These are phyloP conservation scores for Philotrypesis tridentata DNA, from an alignment of 1,140 invertebrate species.

Conservation along the genomic window DNA sequence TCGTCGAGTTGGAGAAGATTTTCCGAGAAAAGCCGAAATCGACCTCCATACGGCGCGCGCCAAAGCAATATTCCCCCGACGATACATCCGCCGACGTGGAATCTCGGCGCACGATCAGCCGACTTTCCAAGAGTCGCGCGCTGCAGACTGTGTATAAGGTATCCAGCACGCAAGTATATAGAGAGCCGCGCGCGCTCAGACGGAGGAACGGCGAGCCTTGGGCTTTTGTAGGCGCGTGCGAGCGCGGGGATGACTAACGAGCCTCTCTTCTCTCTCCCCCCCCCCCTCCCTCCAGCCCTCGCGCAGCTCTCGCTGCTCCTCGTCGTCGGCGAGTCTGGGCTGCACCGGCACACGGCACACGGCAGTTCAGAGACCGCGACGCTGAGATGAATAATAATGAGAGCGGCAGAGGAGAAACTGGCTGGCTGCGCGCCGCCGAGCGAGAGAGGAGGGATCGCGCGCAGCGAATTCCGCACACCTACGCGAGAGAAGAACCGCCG, in stretches of 20 bases:
- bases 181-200: neutral
- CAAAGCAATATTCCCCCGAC: neutral
- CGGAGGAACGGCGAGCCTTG: slow-evolving; percentile 13
- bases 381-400: slow-evolving; percentile 67
- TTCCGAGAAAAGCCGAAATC: slow-evolving; percentile 14
- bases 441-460: neutral
- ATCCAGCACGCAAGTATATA: slow-evolving; percentile 4
- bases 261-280: slow-evolving; percentile 18
- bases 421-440: too few species aligned
- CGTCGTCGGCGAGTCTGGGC: slow-evolving; percentile 15
- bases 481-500: slow-evolving; percentile 52
- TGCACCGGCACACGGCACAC: slow-evolving; percentile 1
- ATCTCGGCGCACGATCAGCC: slow-evolving; percentile 26
- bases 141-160: neutral
- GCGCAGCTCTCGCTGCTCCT: slow-evolving; percentile 12
- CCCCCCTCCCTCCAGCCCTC: slow-evolving; percentile 16
- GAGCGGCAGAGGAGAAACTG: slow-evolving; percentile 37
- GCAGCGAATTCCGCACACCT: slow-evolving; percentile 53
- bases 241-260: slow-evolving; percentile 45
- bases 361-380: slow-evolving; percentile 50
- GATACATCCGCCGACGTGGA: slow-evolving; percentile 5
- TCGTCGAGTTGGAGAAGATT: neutral
- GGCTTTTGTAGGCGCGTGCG: slow-evolving; percentile 35
- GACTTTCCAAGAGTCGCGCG: slow-evolving; percentile 27
- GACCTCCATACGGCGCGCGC: slow-evolving; percentile 4